Conservation (phyloP, 1,140 invertebrate species). For the Zaprionus inermis region DNA sequence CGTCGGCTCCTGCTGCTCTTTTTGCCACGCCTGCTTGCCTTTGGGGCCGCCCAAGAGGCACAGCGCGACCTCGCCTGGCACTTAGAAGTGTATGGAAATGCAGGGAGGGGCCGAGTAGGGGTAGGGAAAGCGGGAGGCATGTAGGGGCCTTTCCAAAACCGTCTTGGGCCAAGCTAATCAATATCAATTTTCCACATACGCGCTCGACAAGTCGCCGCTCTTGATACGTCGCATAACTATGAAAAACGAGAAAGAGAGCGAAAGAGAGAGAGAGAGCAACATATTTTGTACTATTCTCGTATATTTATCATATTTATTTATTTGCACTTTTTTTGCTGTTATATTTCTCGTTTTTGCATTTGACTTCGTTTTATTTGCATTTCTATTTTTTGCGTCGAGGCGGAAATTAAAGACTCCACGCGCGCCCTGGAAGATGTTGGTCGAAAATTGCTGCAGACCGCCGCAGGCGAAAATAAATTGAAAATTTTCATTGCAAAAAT, state of each 20-base stretch:
- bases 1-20: background rate
- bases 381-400: constrained; percentile 14
- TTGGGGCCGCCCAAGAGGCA: background rate
- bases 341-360: constrained; percentile 11
- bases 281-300: background rate
- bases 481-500: constrained; percentile 73
- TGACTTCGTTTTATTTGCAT: constrained; percentile 15
- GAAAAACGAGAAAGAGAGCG: background rate
- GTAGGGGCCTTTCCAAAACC: too few relatives aligned
- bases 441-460: constrained; percentile 56
- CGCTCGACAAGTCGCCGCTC: background rate
- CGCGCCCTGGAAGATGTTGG: constrained; percentile 30
- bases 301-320: constrained; percentile 39
- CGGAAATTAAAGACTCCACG: constrained; percentile 73
- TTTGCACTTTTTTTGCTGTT: constrained; percentile 42
- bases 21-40: background rate
- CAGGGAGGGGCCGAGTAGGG: background rate
- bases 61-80: background rate
- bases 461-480: constrained; percentile 76
- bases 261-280: background rate
- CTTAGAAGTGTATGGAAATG: background rate
- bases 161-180: constrained; percentile 30
- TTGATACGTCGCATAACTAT: too few relatives aligned
- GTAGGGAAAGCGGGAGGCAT: background rate
- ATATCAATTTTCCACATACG: constrained; percentile 66